Percentiles rank a stretch among this genome's conserved stretches.
phyloP scores from a whole-genome alignment of 2,888 invertebrate species.

The Brachynemurus nebulosus region DNA sequence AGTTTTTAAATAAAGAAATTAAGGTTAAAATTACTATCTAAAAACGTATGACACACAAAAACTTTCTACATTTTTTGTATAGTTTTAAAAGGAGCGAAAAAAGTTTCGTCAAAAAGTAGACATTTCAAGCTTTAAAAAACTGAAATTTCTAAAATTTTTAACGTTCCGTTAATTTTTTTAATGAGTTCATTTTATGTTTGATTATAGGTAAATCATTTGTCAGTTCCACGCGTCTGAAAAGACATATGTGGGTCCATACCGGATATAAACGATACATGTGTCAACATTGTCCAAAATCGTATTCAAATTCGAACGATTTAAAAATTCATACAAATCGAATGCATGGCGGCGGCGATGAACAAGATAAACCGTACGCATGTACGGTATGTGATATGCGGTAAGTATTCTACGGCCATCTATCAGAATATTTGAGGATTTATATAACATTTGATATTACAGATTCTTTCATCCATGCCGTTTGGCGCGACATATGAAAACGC shows the following conservation, averaged over 20 bases:
- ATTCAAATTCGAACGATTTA: conserved; percentile 26
- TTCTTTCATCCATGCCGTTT: conserved; percentile 32
- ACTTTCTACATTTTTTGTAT: too few relatives aligned
- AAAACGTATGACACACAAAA: too few relatives aligned
- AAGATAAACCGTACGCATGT: conserved; percentile 26
- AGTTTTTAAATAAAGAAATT: too few relatives aligned
- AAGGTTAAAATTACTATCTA: too few relatives aligned
- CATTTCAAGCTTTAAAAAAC: background rate
- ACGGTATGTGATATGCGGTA: conserved; percentile 23
- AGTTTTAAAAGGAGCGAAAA: background rate
- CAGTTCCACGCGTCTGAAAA: conserved; percentile 26
- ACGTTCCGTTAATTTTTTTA: too few relatives aligned
- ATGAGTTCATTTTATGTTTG: too few relatives aligned
- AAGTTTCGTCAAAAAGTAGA: background rate
- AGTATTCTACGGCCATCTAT: background rate
- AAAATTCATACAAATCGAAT: conserved; percentile 26
- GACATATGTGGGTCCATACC: conserved; percentile 30
- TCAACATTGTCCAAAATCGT: conserved; percentile 25
- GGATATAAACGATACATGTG: conserved; percentile 27
- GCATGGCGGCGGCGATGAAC: conserved; percentile 17
- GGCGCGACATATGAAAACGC: conserved; percentile 34
- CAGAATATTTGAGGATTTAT: background rate
- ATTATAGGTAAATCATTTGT: conserved; percentile 25
- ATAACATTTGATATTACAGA: background rate
- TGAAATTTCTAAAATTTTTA: background rate